Evolutionary conservation across 2,888 invertebrate species (phyloP).

Genomic region (Pandemis corylana): DNA sequence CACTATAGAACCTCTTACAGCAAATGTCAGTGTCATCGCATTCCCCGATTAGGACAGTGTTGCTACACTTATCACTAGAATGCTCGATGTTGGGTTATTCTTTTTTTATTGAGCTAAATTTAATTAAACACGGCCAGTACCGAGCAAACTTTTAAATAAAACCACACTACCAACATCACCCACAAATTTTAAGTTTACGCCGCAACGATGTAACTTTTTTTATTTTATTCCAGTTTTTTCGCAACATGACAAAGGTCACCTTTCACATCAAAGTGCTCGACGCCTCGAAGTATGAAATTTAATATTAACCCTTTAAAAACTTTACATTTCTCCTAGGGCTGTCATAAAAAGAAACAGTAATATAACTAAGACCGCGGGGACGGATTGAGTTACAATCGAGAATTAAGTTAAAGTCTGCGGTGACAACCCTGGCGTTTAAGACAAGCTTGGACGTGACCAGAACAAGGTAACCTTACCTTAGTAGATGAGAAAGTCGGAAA

Average conservation of each 20-base stretch:
- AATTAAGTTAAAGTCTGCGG: slow-evolving; percentile 34
- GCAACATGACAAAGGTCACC: slow-evolving; percentile 1
- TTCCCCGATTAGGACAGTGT: too few species aligned
- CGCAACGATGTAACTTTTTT: too few species aligned
- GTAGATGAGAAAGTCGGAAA: too few species aligned
- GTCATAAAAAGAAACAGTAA: slow-evolving; percentile 25
- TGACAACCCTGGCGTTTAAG: slow-evolving; percentile 25
- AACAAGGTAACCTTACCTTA: neutral
- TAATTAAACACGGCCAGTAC: too few species aligned
- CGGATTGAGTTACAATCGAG: slow-evolving; percentile 29
- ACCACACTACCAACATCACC: too few species aligned
- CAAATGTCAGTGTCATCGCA: too few species aligned
- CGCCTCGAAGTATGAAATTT: neutral
- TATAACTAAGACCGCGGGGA: slow-evolving; percentile 35
- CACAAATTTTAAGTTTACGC: too few species aligned
- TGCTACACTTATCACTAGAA: too few species aligned
- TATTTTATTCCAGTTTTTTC: neutral
- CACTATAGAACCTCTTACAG: too few species aligned
- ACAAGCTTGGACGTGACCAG: slow-evolving; percentile 31
- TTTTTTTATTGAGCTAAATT: too few species aligned
- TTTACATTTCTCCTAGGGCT: slow-evolving; percentile 10
- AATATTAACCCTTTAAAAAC: slow-evolving; percentile 15
- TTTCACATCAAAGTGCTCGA: neutral
- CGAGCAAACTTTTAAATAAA: too few species aligned
- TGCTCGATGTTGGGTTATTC: too few species aligned